Evolutionary conservation across 2,113 vertebrate genomes (phyloP).

Genomic region (Gulo gulo): DNA sequence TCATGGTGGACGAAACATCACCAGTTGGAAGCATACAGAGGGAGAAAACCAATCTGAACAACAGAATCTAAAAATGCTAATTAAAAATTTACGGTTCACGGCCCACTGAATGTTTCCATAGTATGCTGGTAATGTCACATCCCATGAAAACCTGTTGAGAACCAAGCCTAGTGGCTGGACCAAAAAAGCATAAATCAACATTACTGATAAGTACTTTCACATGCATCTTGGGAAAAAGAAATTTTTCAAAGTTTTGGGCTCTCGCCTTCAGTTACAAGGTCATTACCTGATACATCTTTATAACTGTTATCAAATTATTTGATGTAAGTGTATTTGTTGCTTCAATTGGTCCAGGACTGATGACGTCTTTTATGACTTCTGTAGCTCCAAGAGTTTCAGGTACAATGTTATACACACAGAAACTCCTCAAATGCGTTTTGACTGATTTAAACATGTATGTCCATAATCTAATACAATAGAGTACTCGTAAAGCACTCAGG

Average conservation of each 20-base stretch:
- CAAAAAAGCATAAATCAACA: neutral
- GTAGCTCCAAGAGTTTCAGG: neutral
- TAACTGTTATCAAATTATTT: neutral
- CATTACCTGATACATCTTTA: neutral
- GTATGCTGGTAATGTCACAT: slow-evolving; percentile 30
- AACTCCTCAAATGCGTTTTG: slow-evolving; percentile 26
- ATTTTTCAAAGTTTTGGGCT: neutral
- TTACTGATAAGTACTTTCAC: neutral
- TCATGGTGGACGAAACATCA: slow-evolving; percentile 37
- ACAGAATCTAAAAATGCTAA: neutral
- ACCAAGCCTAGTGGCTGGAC: neutral
- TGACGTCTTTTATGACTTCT: neutral
- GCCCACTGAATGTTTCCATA: slow-evolving; percentile 4
- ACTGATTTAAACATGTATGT: neutral
- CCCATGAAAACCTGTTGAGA: slow-evolving; percentile 36
- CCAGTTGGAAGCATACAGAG: slow-evolving; percentile 10
- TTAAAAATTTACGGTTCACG: slow-evolving; percentile 14
- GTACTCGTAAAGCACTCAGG: neutral
- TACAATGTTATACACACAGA: neutral
- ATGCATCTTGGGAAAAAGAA: neutral
- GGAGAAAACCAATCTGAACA: neutral
- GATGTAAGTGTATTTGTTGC: neutral
- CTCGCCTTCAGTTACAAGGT: slow-evolving; percentile 24
- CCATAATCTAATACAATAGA: neutral
- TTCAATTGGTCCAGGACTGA: neutral